Conservation (phyloP, 2,888 invertebrate genomes). For the Sesia apiformis region DNA sequence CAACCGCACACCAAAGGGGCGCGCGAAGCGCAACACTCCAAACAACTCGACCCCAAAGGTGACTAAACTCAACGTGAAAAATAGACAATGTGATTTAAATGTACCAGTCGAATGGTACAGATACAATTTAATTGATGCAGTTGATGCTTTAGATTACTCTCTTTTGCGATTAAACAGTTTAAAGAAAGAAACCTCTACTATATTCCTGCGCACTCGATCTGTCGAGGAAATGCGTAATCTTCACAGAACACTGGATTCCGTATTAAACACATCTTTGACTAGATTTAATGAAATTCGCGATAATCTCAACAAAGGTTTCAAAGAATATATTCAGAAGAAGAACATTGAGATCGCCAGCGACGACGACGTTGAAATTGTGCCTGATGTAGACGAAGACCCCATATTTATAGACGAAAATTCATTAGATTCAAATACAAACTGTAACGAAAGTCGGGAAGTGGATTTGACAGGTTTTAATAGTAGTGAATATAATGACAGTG, state of each 20-base stretch:
- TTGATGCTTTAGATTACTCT: slow-evolving; percentile 73
- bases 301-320: slow-evolving; percentile 70
- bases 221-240: slow-evolving; percentile 66
- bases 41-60: slow-evolving; percentile 7
- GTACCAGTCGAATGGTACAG: slow-evolving; percentile 75
- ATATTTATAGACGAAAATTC: slow-evolving; percentile 71
- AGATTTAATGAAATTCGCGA: slow-evolving; percentile 71
- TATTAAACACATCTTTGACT: slow-evolving; percentile 67
- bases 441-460: slow-evolving; percentile 41
- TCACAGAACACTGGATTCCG: slow-evolving; percentile 70
- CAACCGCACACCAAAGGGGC: slow-evolving; percentile 16
- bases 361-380: slow-evolving; percentile 58
- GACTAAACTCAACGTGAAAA: slow-evolving; percentile 6
- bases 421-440: slow-evolving; percentile 43
- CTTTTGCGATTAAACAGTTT: slow-evolving; percentile 64
- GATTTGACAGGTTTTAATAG: slow-evolving; percentile 48
- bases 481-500: slow-evolving; percentile 68
- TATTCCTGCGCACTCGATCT: slow-evolving; percentile 58
- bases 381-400: slow-evolving; percentile 55
- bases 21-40: slow-evolving; percentile 10
- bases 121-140: slow-evolving; percentile 72
- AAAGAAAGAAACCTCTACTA: slow-evolving; percentile 58
- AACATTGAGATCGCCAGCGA: slow-evolving; percentile 26
- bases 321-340: slow-evolving; percentile 60
- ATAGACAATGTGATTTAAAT: slow-evolving; percentile 40